These are phyloP conservation scores for Maniola jurtina DNA, from an alignment of 1,140 invertebrate species.

Conservation along the genomic window DNA sequence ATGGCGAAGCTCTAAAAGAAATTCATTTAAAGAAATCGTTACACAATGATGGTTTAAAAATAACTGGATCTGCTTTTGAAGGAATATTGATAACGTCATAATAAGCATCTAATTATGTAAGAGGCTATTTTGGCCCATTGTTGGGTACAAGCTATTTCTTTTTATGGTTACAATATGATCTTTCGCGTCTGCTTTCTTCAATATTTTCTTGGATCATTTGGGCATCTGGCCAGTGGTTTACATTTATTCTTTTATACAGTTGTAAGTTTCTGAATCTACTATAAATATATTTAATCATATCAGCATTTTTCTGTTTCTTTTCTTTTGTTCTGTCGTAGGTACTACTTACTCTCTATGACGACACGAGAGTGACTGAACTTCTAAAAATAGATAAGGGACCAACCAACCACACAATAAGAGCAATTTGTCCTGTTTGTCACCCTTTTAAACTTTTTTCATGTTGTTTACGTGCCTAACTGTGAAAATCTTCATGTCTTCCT, in stretches of 20 bases:
- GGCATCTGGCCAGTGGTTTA: not conserved
- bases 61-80: not conserved
- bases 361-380: too few relatives aligned
- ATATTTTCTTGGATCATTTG: not conserved
- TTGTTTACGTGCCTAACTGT: too few relatives aligned
- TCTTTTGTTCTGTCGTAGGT: too few relatives aligned
- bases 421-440: too few relatives aligned
- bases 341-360: too few relatives aligned
- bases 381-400: too few relatives aligned
- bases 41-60: not conserved
- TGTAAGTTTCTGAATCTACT: not conserved
- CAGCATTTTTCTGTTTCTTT: too few relatives aligned
- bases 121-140: not conserved
- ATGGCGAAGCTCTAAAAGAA: conserved; percentile 1
- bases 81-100: not conserved
- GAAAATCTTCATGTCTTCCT: too few relatives aligned
- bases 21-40: not conserved
- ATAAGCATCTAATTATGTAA: conserved; percentile 1
- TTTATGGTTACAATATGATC: not conserved
- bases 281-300: too few relatives aligned
- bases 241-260: not conserved
- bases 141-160: not conserved
- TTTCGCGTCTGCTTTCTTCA: not conserved
- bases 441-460: too few relatives aligned
- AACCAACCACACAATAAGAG: too few relatives aligned